Percentiles rank a stretch among this genome's conserved stretches.
phyloP scores from a whole-genome alignment of 2,797 vertebrate species.

The Pogoniulus pusillus region DNA sequence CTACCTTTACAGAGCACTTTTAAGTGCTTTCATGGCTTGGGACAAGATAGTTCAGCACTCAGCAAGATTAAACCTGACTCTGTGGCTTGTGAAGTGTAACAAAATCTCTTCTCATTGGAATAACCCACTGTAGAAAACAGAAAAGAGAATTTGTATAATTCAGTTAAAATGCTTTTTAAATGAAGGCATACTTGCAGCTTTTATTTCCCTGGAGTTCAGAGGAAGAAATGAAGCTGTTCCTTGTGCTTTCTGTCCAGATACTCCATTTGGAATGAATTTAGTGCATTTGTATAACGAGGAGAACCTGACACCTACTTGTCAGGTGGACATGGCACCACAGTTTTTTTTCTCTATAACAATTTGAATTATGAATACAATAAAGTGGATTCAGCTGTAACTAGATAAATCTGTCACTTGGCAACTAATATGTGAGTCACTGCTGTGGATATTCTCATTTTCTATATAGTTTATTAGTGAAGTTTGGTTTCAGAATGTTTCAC shows the following conservation, averaged over 20 bases:
- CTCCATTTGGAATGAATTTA: background rate
- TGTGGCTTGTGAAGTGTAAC: background rate
- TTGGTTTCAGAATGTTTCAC: background rate
- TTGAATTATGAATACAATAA: background rate
- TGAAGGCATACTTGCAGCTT: background rate
- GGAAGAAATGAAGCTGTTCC: background rate
- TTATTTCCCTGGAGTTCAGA: background rate
- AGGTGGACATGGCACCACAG: background rate
- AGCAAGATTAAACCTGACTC: background rate
- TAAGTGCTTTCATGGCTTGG: background rate
- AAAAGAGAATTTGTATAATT: background rate
- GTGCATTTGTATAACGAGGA: background rate
- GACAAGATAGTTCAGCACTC: background rate
- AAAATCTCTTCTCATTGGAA: background rate
- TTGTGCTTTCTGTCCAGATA: background rate
- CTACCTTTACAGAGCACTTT: background rate
- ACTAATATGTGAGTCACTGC: slow-evolving; percentile 17
- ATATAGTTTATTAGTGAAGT: background rate
- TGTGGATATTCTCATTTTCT: background rate
- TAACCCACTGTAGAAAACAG: background rate
- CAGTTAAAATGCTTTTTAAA: background rate
- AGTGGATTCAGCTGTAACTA: slow-evolving; percentile 31
- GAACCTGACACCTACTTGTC: background rate
- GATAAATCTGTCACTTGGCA: slow-evolving; percentile 54
- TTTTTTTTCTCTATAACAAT: background rate